Evolutionary conservation across 2,113 vertebrate species (phyloP), one percentile per base, ranked within the genome.

Genomic region (Australoheros scitulus): DNA sequence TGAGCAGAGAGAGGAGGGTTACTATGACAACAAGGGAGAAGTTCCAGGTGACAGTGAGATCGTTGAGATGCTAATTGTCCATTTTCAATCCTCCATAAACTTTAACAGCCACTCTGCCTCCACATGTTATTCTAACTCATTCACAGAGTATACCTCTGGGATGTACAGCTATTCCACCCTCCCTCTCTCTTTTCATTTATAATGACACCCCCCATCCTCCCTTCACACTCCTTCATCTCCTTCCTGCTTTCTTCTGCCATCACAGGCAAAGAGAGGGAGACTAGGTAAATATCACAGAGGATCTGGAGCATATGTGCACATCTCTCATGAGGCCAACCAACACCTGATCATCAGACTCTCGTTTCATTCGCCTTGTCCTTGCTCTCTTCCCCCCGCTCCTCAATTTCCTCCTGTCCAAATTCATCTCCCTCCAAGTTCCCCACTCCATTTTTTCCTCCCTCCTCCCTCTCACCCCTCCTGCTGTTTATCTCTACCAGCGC

Each of bases 81-180:
- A 95, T 95, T 95, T 93, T 94, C 93, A 93, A 94, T 94, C 92
- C 93, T 82, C 92, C 94, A 94, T 95, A 94, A 95, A 94, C 90
- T 95, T 95, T 94, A 94, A 94, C 91, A 90, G 91, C 93, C 90
- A 85, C 91, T 92, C 89, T 90, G 88, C 89, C 84, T 83, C 93
- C 92, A 85, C 91, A 88, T 92, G 94, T 94, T 95, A 93, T 95
- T 93, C 91, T 92, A 94, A 95, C 90, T 89, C 91, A 90, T 92
- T 91, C 90, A 93, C 90, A 91, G 83, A 93, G 90, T 70, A 86
- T 88, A 90, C 90, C 89, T 91, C 87, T 83, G 92, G 91, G 93
- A 93, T 85, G 63, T 85, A 79, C 81, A 83, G 89, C 82, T 83
- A 85, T 86, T 85, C 78, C 89, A 81, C 84, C 32, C 56, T 81